A percentile compares a stretch with the other conserved stretches of the same genome.
Conservation (phyloP, 2,113 vertebrate genomes). For the Pygathrix nemaeus region DNA sequence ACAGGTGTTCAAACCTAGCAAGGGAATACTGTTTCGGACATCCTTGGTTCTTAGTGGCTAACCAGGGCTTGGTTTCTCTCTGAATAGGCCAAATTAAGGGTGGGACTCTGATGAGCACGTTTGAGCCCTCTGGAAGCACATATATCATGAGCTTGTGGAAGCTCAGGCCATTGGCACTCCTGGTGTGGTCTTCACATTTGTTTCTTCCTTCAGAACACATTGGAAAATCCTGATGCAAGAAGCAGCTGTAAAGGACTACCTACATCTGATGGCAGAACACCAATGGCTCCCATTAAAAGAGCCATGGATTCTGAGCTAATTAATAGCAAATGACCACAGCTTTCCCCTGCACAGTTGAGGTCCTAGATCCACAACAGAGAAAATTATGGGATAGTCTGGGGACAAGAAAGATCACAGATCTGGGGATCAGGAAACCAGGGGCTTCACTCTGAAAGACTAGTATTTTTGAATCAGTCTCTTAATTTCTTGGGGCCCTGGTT, state of each 20-base stretch:
- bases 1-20: background rate
- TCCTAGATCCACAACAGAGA: background rate
- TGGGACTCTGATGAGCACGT: background rate
- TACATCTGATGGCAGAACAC: conserved; percentile 66
- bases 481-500: background rate
- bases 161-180: conserved; percentile 36
- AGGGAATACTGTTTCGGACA: background rate
- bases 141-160: conserved; percentile 25
- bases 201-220: conserved; percentile 65
- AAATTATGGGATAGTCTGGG: background rate
- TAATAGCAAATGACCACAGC: conserved; percentile 77
- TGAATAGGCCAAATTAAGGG: background rate
- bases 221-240: conserved; percentile 25
- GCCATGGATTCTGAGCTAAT: conserved; percentile 72
- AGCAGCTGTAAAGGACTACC: conserved; percentile 72
- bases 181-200: conserved; percentile 36
- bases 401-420: background rate
- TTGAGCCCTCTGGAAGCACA: background rate
- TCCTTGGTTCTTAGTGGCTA: background rate
- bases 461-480: background rate
- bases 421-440: background rate
- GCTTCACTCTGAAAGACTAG: background rate
- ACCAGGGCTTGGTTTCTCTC: background rate
- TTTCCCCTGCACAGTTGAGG: conserved; percentile 55
- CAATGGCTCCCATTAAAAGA: conserved; percentile 50